phyloP scores from a whole-genome alignment of 2,113 vertebrate genomes.

The Xyliphius kryptos region DNA sequence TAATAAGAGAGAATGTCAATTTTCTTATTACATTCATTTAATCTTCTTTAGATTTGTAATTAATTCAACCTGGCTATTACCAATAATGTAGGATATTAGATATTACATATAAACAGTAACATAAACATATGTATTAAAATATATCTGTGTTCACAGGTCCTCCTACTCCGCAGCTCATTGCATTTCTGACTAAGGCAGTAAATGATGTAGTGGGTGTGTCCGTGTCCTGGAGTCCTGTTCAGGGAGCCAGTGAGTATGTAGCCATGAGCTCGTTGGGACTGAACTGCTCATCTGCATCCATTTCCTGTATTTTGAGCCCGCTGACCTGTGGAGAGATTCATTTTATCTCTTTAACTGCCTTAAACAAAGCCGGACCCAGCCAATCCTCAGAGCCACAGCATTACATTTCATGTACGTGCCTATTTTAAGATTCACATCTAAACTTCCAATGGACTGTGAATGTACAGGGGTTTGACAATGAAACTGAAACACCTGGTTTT shows the following conservation, averaged over 20 bases:
- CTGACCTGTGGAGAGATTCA: slow-evolving; percentile 72
- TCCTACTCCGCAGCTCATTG: slow-evolving; percentile 40
- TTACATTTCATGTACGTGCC: slow-evolving; percentile 70
- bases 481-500: too few relatives aligned
- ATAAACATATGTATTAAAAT: too few relatives aligned
- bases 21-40: too few relatives aligned
- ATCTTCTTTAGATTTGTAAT: too few relatives aligned
- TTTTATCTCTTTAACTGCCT: slow-evolving; percentile 63
- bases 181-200: slow-evolving; percentile 33
- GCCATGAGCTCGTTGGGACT: slow-evolving; percentile 53
- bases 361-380: slow-evolving; percentile 73
- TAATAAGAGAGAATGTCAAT: too few relatives aligned
- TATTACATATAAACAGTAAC: too few relatives aligned
- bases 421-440: too few relatives aligned
- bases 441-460: too few relatives aligned
- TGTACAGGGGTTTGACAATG: too few relatives aligned
- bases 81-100: too few relatives aligned
- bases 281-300: slow-evolving; percentile 62
- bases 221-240: slow-evolving; percentile 64
- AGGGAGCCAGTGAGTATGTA: slow-evolving; percentile 62
- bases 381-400: slow-evolving; percentile 54
- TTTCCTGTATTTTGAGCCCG: slow-evolving; percentile 61
- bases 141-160: slow-evolving; percentile 51
- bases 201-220: slow-evolving; percentile 46
- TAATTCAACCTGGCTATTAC: too few relatives aligned